Base-by-base conservation (phyloP, 1,140 invertebrate species). In the Triops cancriformis region DNA sequence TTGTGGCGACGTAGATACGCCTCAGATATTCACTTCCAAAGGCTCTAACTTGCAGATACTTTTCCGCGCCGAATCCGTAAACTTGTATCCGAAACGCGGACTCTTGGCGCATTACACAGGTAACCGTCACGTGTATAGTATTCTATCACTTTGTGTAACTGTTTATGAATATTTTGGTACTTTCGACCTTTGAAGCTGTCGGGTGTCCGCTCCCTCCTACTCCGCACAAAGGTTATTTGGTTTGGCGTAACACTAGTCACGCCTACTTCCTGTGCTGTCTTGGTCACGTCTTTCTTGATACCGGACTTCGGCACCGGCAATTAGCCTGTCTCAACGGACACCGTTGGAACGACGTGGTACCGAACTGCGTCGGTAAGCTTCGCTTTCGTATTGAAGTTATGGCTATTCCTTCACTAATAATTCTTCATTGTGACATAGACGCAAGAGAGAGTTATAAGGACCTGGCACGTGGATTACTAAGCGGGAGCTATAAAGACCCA, bases 21-120 rank as follows among this genome's bases (percentile, higher is more conserved):
- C 77, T 5, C 26, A 73, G 5, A 31, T 74, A 7, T 28, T 78
- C 7, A 42, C 27, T 7, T 51, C 77, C 27, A 74, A 26, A 45
- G 72, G 64, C 28, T 26, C 64, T 27, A 73, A 73, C 28, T 10
- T 78, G n/a, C 73, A 78, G 26, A 43, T 78, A n/a, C 74, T 43
- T 10, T 37, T 78, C 23, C 74, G 37, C 7, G 77, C 74, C 73
- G 45, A 73, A 18, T 78, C 77, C 12, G 11, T 28, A 18, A 73
- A 73, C 37, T 26, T 74, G 26, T 76, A 76, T 26, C 72, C 77
- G 7, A 78, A 78, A 43, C 28, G 77, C 11, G 77, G 77, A 23
- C 41, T 78, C 1, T 43, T 78, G 72, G 42, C 73, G 37, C 45
- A 78, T 43, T 78, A 74, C 77, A 78, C 77, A 43, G 77, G 77